Percentiles rank a stretch among this genome's conserved stretches.
These are phyloP conservation scores for Ochotona princeps DNA, from an alignment of 2,113 vertebrate genomes.

Conservation along the genomic window DNA sequence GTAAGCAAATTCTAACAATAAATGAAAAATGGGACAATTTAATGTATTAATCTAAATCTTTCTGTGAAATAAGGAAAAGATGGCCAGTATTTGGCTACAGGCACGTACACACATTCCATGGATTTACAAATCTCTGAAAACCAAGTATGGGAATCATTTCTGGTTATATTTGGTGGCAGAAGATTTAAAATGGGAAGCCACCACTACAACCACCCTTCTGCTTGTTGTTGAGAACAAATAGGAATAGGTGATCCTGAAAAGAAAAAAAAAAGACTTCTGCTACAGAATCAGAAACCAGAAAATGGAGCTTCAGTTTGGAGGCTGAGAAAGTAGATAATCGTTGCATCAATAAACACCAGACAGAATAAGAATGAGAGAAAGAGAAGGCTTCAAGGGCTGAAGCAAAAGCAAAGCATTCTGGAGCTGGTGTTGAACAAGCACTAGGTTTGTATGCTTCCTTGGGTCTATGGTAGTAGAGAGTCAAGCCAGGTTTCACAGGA, in stretches of 20 bases:
- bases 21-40: constrained; percentile 22
- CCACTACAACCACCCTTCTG: neutral
- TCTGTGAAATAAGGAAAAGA: constrained; percentile 37
- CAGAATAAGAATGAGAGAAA: neutral
- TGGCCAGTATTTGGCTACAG: neutral
- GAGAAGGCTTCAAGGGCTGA: neutral
- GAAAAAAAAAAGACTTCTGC: neutral
- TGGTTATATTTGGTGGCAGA: neutral
- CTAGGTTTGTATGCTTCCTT: neutral
- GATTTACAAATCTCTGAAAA: neutral
- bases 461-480: neutral
- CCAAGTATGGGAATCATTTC: constrained; percentile 5
- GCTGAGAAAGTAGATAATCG: neutral
- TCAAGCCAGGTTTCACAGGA: neutral
- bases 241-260: neutral
- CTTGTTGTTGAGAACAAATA: neutral
- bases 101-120: neutral
- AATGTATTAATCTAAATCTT: constrained; percentile 33
- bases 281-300: constrained; percentile 26
- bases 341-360: neutral
- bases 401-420: neutral
- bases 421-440: neutral
- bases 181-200: neutral
- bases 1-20: constrained; percentile 42
- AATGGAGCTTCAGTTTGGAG: neutral